Percentiles rank a stretch among this genome's conserved stretches.
These are phyloP conservation scores for Arion vulgaris DNA, from an alignment of 1,140 invertebrate genomes.

Conservation along the genomic window DNA sequence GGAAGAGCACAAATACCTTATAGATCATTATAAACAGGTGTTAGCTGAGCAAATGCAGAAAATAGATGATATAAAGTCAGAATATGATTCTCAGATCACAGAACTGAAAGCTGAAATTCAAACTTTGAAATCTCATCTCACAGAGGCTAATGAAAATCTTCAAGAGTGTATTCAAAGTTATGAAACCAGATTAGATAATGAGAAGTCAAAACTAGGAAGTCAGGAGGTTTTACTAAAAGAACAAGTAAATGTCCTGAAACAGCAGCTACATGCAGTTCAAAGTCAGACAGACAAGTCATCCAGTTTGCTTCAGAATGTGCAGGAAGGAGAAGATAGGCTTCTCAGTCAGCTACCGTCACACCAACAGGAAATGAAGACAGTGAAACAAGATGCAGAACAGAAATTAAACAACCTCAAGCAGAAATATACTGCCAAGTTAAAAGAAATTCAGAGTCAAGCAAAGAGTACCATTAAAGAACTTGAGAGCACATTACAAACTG, in stretches of 20 bases:
- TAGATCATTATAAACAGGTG: background rate
- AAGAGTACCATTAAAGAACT: conserved; percentile 46
- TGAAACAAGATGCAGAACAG: conserved; percentile 59
- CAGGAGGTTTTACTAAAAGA: conserved; percentile 54
- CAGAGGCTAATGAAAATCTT: conserved; percentile 61
- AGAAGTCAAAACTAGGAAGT: conserved; percentile 59
- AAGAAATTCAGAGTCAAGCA: conserved; percentile 56
- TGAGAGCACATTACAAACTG: conserved; percentile 40
- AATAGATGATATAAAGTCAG: conserved; percentile 41
- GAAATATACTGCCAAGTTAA: conserved; percentile 60
- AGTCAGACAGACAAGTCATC: conserved; percentile 46
- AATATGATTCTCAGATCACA: conserved; percentile 37
- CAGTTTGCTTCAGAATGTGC: conserved; percentile 48
- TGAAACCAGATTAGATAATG: conserved; percentile 66
- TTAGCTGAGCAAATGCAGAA: background rate
- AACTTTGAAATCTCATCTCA: conserved; percentile 55
- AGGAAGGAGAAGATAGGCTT: conserved; percentile 58
- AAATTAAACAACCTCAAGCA: conserved; percentile 66
- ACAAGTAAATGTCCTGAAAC: conserved; percentile 59
- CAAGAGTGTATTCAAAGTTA: conserved; percentile 43
- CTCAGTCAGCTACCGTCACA: conserved; percentile 55
- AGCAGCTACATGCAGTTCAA: conserved; percentile 55
- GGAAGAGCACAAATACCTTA: background rate
- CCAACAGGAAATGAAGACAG: conserved; percentile 56
- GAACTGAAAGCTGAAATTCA: conserved; percentile 44